Evolutionary conservation across 2,888 invertebrate genomes (phyloP).

Genomic region (Antitype chi): DNA sequence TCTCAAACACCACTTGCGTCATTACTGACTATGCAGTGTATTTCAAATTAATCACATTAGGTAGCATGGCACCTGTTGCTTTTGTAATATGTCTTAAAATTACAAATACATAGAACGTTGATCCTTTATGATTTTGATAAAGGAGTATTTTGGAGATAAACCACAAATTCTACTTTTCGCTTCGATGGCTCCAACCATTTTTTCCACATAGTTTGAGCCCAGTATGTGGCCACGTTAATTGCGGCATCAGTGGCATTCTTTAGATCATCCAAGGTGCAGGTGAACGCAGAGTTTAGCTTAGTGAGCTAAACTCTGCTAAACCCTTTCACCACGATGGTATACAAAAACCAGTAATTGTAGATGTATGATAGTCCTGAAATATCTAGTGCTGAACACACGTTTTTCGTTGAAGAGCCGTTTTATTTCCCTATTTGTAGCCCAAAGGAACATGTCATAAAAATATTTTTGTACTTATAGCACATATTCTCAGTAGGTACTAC

Average conservation of each 20-base stretch:
- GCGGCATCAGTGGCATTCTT: too few species aligned
- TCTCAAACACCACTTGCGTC: constrained; percentile 20
- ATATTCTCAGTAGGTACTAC: background rate
- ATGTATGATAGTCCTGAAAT: background rate
- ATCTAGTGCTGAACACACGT: background rate
- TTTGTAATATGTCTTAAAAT: background rate
- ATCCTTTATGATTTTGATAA: background rate
- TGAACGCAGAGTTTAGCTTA: too few species aligned
- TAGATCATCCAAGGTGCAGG: too few species aligned
- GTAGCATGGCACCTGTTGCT: background rate
- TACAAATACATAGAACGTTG: background rate
- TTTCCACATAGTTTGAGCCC: too few species aligned
- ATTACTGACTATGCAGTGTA: background rate
- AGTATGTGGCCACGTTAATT: too few species aligned
- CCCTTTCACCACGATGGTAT: too few species aligned
- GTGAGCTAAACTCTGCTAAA: too few species aligned
- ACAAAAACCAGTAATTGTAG: background rate
- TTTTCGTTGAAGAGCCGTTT: background rate
- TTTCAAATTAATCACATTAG: background rate
- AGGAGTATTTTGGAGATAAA: background rate
- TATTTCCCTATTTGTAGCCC: background rate
- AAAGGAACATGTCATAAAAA: background rate
- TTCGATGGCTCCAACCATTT: too few species aligned
- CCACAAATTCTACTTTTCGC: too few species aligned
- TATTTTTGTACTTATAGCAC: background rate